Base-by-base conservation (phyloP, 2,113 vertebrate species). In the Bothrops jararaca region DNA sequence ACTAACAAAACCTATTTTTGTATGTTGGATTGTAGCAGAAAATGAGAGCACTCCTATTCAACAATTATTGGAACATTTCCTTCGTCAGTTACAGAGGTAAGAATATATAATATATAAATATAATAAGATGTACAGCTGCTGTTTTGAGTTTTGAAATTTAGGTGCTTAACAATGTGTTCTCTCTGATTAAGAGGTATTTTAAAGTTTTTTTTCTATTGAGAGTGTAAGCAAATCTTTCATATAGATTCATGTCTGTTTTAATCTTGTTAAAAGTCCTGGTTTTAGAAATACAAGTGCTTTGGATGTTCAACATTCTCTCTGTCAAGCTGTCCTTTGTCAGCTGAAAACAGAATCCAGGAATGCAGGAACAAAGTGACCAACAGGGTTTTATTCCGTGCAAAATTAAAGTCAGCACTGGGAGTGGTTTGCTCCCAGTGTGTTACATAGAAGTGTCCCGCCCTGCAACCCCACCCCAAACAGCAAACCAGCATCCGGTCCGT, bases 1-100 rank as follows among this genome's bases (percentile, higher is more conserved):
- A 22, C 69, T 48, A 29, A 52, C 42, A 86, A 86, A 58, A 89
- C 12, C 39, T 24, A 86, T 90, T 96, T 91, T 34, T 5, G 34
- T 13, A 93, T 95, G 95, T 95, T 96, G 24, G 91, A 90, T 95
- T 89, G 29, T 96, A 98, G 95, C 97, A 97, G 99, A 99, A 96
- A 99, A 96, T 23, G 99, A 99, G 95, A 99, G 98, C 89, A 99
- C 99, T 0, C 99, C 99, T 0, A 98, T 99, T 34, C 99, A 99
- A 93, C 99, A 99, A 39, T 97, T 99, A 45, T 96, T 99, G 20
- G 98, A 99, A 91, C 99, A 99, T 95, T 99, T 99, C 92, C 97
- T 99, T 92, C 98, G 99, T 26, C 99, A 99, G 96, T 97, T 99
- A 69, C 99, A 99, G 93, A 99, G 99, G 99, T 99, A 96, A 96